Evolutionary conservation across 2,797 vertebrate genomes (phyloP), one percentile per base, ranked within the genome.

Genomic region (Oreonectes daqikongensis): DNA sequence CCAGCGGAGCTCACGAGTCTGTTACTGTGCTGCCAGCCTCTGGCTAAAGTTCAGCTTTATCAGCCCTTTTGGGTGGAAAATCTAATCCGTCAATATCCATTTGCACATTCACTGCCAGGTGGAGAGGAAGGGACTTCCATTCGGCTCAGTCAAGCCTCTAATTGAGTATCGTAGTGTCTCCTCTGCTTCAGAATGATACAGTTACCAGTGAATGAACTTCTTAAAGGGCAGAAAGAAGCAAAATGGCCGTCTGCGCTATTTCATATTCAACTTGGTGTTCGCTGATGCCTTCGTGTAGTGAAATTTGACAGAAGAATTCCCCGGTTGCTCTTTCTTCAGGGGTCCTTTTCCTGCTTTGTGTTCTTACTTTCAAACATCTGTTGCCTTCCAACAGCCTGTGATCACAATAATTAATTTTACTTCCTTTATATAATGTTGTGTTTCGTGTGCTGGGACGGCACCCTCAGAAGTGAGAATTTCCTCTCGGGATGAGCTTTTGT

Each of bases 81-180:
- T 87, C 79, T 78, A 82, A 78, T 76, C 81, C 81, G 84, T 90
- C 88, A 82, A 90, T 89, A 90, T 84, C 86, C 84, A 89, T 89
- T 88, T 88, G 88, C 85, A 77, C 38, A 9, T 60, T 50, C 17
- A 3, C 35, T 70, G 44, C 70, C 26, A 84, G 40, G 81, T 52
- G 53, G 60, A 79, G 50, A 64, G 75, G 15, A 79, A 73, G 7
- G 35, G 46, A 38, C 57, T 77, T 48, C 61, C 32, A 4, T 32
- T 32, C 66, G 17, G 44, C 35, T 4, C 40, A 12, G 30, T 65
- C 28, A 72, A 15, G 53, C 75, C 30, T 64, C 24, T 80, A 69
- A 80, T 71, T 75, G 79, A 78, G 67, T 72, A 48, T 50, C 53
- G 66, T 10, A 7, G 63, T 28, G 53, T 75, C 73, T 71, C 52